Conservation (phyloP, 2,888 invertebrate species). For the Mesopsocus fuscifrons region DNA sequence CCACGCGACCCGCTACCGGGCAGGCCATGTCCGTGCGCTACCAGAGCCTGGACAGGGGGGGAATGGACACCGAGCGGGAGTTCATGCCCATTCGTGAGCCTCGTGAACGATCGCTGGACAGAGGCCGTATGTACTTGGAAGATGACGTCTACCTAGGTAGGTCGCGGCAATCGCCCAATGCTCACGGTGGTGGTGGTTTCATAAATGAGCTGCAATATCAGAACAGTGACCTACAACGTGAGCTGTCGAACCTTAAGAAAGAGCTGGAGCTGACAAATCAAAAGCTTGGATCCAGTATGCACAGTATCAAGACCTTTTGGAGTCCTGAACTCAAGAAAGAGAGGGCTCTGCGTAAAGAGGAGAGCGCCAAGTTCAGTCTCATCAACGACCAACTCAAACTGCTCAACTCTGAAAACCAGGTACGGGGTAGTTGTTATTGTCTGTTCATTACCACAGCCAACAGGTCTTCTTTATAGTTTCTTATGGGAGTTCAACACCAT, state of each 20-base stretch:
- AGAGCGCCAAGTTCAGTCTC: conserved; percentile 90
- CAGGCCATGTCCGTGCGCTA: conserved; percentile 32
- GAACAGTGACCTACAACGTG: conserved; percentile 85
- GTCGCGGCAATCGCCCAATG: conserved; percentile 44
- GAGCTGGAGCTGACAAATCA: conserved; percentile 91
- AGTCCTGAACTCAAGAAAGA: conserved; percentile 99
- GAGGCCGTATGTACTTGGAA: conserved; percentile 44
- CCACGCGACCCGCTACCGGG: conserved; percentile 40
- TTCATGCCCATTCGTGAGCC: conserved; percentile 70
- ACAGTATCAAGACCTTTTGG: conserved; percentile 99
- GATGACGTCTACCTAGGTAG: conserved; percentile 40
- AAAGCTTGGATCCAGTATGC: conserved; percentile 96
- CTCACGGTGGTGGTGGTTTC: conserved; percentile 44
- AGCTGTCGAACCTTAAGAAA: conserved; percentile 77
- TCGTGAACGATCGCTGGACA: conserved; percentile 43
- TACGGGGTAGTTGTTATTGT: too few species aligned
- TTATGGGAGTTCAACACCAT: too few species aligned
- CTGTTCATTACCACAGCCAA: too few species aligned
- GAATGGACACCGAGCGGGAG: conserved; percentile 52
- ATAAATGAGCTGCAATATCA: conserved; percentile 80
- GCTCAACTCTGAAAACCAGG: conserved; percentile 93
- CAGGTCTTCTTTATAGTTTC: too few species aligned
- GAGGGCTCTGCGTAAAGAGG: conserved; percentile 87
- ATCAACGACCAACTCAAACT: conserved; percentile 93
- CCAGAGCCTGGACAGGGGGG: conserved; percentile 50